phyloP scores from a whole-genome alignment of 2,113 vertebrate species.

The Neolamprologus sp. region DNA sequence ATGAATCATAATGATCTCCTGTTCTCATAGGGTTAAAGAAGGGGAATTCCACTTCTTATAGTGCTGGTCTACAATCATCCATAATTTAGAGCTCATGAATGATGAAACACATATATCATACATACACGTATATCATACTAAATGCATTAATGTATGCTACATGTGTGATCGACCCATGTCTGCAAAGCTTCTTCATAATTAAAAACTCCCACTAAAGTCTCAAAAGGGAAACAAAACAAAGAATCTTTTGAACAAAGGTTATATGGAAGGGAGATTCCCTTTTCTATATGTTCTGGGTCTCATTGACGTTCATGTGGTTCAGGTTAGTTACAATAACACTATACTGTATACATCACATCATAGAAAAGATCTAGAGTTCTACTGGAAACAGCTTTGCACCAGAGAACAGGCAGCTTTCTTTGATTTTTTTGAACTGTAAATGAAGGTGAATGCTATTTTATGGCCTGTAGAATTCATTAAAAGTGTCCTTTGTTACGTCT shows the following conservation, averaged over 20 bases:
- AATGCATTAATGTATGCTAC: not conserved
- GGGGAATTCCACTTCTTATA: slow-evolving; percentile 54
- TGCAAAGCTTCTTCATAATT: not conserved
- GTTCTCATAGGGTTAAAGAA: slow-evolving; percentile 22
- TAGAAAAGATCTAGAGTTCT: not conserved
- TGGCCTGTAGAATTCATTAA: not conserved
- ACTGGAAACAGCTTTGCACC: not conserved
- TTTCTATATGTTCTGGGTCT: not conserved
- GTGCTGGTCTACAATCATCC: slow-evolving; percentile 1
- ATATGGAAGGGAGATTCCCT: not conserved
- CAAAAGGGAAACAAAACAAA: not conserved
- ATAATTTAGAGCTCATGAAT: slow-evolving; percentile 22
- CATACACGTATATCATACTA: not conserved
- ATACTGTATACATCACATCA: not conserved
- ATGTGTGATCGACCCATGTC: not conserved
- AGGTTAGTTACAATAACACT: not conserved
- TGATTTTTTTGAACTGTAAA: not conserved
- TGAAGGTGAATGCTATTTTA: not conserved
- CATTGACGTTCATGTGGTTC: not conserved
- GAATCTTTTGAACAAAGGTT: not conserved
- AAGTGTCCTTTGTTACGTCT: not conserved
- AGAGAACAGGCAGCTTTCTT: not conserved
- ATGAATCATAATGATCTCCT: slow-evolving; percentile 22
- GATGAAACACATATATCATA: not conserved
- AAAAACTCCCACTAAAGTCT: not conserved